phyloP scores from a whole-genome alignment of 1,140 invertebrate species.

The Metopolophium dirhodum region DNA sequence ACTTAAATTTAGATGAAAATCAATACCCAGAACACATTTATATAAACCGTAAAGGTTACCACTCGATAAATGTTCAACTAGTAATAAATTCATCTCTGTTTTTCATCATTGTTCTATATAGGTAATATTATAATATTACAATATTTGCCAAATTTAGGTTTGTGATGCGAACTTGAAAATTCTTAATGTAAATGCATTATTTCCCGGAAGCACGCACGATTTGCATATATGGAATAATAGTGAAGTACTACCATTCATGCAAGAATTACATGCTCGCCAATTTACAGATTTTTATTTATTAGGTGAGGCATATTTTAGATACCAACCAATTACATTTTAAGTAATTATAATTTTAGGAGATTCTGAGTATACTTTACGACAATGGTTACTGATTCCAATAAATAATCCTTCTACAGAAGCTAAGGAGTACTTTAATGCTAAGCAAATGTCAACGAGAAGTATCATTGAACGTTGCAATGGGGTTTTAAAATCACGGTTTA shows the following conservation, averaged over 20 bases:
- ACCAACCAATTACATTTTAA: too few species aligned
- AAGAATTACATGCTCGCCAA: not conserved
- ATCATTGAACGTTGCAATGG: not conserved
- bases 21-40: too few species aligned
- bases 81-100: too few species aligned
- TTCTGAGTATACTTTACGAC: not conserved
- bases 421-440: not conserved
- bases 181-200: not conserved
- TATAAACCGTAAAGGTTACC: too few species aligned
- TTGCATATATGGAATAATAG: not conserved
- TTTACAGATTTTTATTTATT: not conserved
- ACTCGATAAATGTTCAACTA: too few species aligned
- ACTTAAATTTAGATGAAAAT: not conserved
- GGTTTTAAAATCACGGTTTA: not conserved
- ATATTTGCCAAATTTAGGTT: not conserved
- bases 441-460: not conserved
- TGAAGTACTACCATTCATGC: not conserved
- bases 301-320: not conserved
- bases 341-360: not conserved
- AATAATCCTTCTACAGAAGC: not conserved
- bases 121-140: not conserved
- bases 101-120: not conserved
- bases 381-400: too few species aligned
- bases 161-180: not conserved
- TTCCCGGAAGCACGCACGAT: not conserved